phyloP scores from a whole-genome alignment of 2,888 invertebrate genomes.

The Cataglyphis altisquamis region DNA sequence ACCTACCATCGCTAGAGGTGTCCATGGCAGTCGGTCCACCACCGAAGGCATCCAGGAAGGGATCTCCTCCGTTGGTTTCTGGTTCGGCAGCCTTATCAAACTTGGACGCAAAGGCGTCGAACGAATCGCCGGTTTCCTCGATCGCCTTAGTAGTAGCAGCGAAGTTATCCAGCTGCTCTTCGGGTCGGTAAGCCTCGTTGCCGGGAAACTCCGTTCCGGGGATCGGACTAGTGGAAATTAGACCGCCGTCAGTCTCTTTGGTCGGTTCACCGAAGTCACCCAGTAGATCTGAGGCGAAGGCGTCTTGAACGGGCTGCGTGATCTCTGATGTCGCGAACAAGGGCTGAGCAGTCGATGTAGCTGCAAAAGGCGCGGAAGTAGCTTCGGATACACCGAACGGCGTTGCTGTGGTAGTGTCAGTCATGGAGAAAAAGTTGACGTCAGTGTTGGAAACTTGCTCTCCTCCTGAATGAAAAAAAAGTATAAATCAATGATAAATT shows the following conservation, averaged over 20 bases:
- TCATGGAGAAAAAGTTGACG: constrained; percentile 73
- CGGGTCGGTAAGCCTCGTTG: constrained; percentile 71
- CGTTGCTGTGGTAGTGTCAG: constrained; percentile 63
- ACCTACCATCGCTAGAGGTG: constrained; percentile 84
- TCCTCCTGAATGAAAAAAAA: neutral
- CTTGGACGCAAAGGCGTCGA: constrained; percentile 96
- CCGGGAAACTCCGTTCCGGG: constrained; percentile 80
- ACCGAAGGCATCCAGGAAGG: constrained; percentile 87
- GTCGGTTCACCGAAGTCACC: constrained; percentile 64
- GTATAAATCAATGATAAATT: neutral
- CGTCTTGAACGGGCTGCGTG: constrained; percentile 1
- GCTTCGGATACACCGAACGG: constrained; percentile 50
- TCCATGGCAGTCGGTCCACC: constrained; percentile 85
- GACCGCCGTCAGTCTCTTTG: constrained; percentile 55
- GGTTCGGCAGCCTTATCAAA: constrained; percentile 91
- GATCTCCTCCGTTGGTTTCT: constrained; percentile 85
- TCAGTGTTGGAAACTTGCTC: constrained; percentile 37
- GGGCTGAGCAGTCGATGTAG: constrained; percentile 61
- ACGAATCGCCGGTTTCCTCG: constrained; percentile 88
- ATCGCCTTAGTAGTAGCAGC: constrained; percentile 78
- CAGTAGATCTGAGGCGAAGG: constrained; percentile 70
- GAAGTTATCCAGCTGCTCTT: constrained; percentile 77
- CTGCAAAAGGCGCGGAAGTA: constrained; percentile 58
- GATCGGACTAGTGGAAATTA: constrained; percentile 76
- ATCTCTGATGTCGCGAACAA: constrained; percentile 64